Evolutionary conservation across 2,888 invertebrate genomes (phyloP).

Genomic region (Troglohyphantes excavatus): DNA sequence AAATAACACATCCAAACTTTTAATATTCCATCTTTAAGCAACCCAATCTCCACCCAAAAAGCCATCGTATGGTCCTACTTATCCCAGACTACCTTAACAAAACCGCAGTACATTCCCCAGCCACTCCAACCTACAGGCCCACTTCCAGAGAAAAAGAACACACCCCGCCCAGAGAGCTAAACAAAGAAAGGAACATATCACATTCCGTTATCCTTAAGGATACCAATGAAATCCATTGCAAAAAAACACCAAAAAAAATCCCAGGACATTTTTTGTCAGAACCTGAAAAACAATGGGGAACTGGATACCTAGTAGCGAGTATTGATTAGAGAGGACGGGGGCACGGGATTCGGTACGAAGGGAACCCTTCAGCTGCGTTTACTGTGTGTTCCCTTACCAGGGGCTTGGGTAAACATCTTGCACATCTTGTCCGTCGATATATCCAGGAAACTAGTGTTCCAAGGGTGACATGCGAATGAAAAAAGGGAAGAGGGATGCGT

Average conservation of each 20-base stretch:
- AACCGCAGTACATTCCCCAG: slow-evolving; percentile 2
- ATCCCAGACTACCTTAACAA: background rate
- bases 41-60: background rate
- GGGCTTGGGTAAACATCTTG: slow-evolving; percentile 21
- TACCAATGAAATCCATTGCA: slow-evolving; percentile 6
- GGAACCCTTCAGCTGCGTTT: slow-evolving; percentile 25
- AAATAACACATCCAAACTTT: too few species aligned
- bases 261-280: background rate
- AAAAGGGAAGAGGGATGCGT: background rate
- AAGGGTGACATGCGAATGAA: background rate
- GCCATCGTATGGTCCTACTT: background rate
- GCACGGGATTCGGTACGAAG: background rate
- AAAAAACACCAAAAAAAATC: slow-evolving; percentile 3
- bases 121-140: background rate
- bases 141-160: slow-evolving; percentile 14
- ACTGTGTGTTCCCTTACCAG: slow-evolving; percentile 27
- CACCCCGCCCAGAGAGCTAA: slow-evolving; percentile 16
- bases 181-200: slow-evolving; percentile 26
- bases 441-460: slow-evolving; percentile 14
- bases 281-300: slow-evolving; percentile 1
- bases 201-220: slow-evolving; percentile 28
- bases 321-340: slow-evolving; percentile 6
- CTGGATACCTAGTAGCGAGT: slow-evolving; percentile 5
- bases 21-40: too few species aligned
- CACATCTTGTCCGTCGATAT: background rate